Evolutionary conservation across 2,888 invertebrate genomes (phyloP), one percentile per base, ranked within the genome.

Genomic region (Apoda limacodes): DNA sequence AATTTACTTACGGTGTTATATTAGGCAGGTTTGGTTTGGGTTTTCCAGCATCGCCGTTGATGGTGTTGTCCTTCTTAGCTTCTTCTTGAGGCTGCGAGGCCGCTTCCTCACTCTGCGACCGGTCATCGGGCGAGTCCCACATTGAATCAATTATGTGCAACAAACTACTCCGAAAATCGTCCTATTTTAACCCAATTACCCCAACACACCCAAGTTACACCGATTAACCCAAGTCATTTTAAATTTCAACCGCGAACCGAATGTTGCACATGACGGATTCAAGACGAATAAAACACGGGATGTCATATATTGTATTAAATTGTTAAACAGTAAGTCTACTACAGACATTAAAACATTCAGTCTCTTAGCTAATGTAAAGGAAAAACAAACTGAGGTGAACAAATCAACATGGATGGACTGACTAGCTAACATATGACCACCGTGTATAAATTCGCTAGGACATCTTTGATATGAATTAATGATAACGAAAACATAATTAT

Each of bases 81-180:
- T 59, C 40, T 53, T 63, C 57, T 53, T 54, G 56, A 35, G 66
- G 60, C 44, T 65, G 68, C 47, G 70, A 60, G 41, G 56, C 51
- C 42, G 60, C 66, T 39, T 61, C 70, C 63, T 80, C 78, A 59
- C 81, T 69, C 82, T 82, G 82, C 72, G 82, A 80, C 65, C 65
- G 69, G 74, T 81, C 82, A 71, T 80, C 81, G 69, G 81, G 71
- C 76, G 82, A 82, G 75, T 82, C 82, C 82, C 82, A 82, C 82
- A 82, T 63, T 82, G 82, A 82, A 82, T 82, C 82, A 72, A 82
- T 82, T 78, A 82, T 82, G 82, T 82, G 82, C 82, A 82, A 82
- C 80, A 82, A 71, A 67, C 82, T 82, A 81, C 82, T 82, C 59
- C 82, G 80, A 67, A 82, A 82, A 57, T 82, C 82, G 68, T 80